These are phyloP conservation scores for Drosophila triauraria DNA, from an alignment of 1,140 invertebrate genomes.

Conservation along the genomic window DNA sequence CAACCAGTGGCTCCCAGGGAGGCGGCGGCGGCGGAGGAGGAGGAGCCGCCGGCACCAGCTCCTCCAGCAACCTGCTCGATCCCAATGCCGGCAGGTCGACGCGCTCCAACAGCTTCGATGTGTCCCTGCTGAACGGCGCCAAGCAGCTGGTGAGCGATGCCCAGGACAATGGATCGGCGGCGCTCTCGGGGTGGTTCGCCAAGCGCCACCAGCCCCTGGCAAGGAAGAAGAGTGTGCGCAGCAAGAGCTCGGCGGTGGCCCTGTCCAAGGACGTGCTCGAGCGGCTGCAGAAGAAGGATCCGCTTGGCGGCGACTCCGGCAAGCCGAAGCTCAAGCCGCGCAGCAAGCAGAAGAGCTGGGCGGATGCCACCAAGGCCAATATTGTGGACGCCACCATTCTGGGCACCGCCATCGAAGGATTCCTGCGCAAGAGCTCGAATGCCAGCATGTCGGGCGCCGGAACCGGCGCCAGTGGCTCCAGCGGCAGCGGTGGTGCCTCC, in stretches of 20 bases:
- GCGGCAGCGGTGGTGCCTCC: constrained; percentile 61
- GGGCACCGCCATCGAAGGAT: constrained; percentile 93
- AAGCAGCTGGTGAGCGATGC: constrained; percentile 79
- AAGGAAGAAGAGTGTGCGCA: constrained; percentile 87
- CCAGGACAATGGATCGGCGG: constrained; percentile 85
- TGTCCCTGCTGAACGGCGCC: constrained; percentile 89
- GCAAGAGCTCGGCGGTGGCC: constrained; percentile 85
- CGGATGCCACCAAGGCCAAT: constrained; percentile 72
- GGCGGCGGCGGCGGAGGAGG: background rate
- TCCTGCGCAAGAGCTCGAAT: constrained; percentile 87
- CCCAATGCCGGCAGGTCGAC: constrained; percentile 86
- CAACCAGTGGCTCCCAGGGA: background rate
- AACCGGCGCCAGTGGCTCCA: constrained; percentile 65
- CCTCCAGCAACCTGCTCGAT: constrained; percentile 52
- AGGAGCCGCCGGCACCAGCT: background rate
- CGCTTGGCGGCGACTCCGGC: constrained; percentile 60
- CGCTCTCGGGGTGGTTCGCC: constrained; percentile 90
- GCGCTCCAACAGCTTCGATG: constrained; percentile 93
- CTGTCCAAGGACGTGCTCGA: constrained; percentile 86
- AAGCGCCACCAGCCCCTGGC: constrained; percentile 90
- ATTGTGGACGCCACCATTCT: constrained; percentile 91
- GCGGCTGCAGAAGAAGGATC: constrained; percentile 84
- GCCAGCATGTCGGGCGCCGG: constrained; percentile 73
- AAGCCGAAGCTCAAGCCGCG: constrained; percentile 80
- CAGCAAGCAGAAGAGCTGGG: constrained; percentile 78